Evolutionary conservation across 2,888 invertebrate genomes (phyloP).

Genomic region (Lottia gigantea): DNA sequence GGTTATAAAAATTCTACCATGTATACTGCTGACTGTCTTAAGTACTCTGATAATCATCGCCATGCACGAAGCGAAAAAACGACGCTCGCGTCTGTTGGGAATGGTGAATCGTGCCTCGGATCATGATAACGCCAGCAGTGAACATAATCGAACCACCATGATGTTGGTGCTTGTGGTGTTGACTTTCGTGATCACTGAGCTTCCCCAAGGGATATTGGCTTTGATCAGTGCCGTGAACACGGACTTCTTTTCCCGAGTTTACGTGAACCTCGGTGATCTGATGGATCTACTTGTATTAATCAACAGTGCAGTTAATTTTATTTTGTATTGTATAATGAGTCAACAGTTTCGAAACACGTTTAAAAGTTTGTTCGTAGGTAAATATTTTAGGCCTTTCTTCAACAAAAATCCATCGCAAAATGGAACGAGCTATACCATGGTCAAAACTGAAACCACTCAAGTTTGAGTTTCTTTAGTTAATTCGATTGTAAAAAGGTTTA

Average conservation of each 20-base stretch:
- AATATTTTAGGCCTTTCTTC: conserved; percentile 27
- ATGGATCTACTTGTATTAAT: conserved; percentile 91
- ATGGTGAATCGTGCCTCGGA: conserved; percentile 57
- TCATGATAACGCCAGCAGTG: conserved; percentile 58
- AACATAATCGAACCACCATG: conserved; percentile 81
- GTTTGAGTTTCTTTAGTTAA: conserved; percentile 32
- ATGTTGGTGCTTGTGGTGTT: conserved; percentile 89
- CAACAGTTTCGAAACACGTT: conserved; percentile 83
- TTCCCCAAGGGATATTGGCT: conserved; percentile 82
- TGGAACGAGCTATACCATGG: conserved; percentile 44
- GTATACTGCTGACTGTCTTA: conserved; percentile 82
- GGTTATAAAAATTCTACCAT: conserved; percentile 90
- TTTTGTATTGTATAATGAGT: conserved; percentile 94
- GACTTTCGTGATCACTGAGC: conserved; percentile 87
- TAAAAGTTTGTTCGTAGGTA: conserved; percentile 52
- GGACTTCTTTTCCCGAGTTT: conserved; percentile 73
- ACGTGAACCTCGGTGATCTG: conserved; percentile 76
- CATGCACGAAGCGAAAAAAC: conserved; percentile 61
- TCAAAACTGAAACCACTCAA: conserved; percentile 54
- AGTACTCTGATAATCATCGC: conserved; percentile 65
- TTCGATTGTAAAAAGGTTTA: background rate
- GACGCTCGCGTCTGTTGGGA: conserved; percentile 56
- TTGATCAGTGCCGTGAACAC: conserved; percentile 74
- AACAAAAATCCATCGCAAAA: conserved; percentile 32
- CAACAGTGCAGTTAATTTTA: conserved; percentile 93